phyloP scores from a whole-genome alignment of 2,113 vertebrate genomes.

The human (Homo sapiens) region DNA sequence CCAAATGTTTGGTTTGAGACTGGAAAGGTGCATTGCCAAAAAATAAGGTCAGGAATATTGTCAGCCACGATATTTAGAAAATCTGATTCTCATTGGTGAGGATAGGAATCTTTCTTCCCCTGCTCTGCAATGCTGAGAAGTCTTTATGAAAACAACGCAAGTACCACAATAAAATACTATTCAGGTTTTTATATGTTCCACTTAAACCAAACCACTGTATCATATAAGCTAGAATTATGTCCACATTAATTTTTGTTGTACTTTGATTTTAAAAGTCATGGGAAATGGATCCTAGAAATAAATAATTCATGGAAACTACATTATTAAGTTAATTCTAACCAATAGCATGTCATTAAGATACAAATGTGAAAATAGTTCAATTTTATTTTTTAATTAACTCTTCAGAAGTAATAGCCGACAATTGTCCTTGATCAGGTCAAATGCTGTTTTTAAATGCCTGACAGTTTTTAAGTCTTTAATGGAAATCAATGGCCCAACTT shows the following conservation, averaged over 20 bases:
- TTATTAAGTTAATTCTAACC: constrained; percentile 65
- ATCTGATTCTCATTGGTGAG: neutral
- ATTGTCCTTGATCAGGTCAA: constrained; percentile 57
- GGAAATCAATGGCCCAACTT: constrained; percentile 19
- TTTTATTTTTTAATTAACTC: constrained; percentile 75
- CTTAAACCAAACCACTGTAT: neutral
- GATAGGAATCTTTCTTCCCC: neutral
- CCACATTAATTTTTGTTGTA: neutral
- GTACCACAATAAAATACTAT: neutral
- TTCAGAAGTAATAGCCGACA: constrained; percentile 55
- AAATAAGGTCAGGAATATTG: neutral
- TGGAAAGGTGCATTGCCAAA: neutral
- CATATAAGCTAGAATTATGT: neutral
- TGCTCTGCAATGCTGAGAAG: neutral
- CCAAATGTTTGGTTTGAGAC: neutral
- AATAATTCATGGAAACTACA: constrained; percentile 57
- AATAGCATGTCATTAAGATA: constrained; percentile 61
- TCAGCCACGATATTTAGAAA: neutral
- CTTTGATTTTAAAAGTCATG: constrained; percentile 59
- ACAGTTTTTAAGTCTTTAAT: constrained; percentile 17
- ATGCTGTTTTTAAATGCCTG: constrained; percentile 30
- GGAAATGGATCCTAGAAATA: constrained; percentile 26
- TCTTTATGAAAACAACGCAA: neutral
- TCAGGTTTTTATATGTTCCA: neutral
- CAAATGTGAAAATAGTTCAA: constrained; percentile 54